Evolutionary conservation across 2,888 invertebrate genomes (phyloP).

Genomic region (Cephus spinipes): DNA sequence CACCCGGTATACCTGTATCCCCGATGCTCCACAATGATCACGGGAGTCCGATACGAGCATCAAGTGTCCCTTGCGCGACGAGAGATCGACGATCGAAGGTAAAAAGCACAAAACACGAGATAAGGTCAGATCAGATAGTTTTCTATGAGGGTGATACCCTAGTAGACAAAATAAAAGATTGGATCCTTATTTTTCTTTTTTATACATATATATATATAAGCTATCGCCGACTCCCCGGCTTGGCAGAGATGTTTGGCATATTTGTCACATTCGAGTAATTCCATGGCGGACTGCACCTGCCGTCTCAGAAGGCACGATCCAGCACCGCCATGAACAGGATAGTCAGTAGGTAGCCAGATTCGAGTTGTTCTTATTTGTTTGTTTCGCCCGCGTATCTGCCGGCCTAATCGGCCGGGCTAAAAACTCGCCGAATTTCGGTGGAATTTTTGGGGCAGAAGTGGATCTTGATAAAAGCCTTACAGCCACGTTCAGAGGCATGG

Average conservation of each 20-base stretch:
- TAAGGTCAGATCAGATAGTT: not conserved
- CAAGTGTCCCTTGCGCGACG: not conserved
- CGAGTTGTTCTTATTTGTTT: slow-evolving; percentile 56
- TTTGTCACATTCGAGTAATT: slow-evolving; percentile 65
- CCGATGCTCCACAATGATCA: not conserved
- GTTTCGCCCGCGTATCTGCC: slow-evolving; percentile 56
- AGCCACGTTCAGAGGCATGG: slow-evolving; percentile 13
- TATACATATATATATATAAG: not conserved
- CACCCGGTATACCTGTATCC: not conserved
- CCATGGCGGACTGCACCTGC: slow-evolving; percentile 56
- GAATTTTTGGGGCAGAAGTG: slow-evolving; percentile 57
- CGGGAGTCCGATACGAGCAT: not conserved
- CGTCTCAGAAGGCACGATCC: slow-evolving; percentile 16
- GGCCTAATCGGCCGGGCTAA: slow-evolving; percentile 55
- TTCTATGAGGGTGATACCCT: not conserved
- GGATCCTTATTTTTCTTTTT: not conserved
- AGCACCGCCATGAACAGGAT: not conserved
- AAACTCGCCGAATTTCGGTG: slow-evolving; percentile 51
- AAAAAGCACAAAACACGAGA: not conserved
- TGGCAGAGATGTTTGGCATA: slow-evolving; percentile 53
- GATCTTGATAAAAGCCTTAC: slow-evolving; percentile 54
- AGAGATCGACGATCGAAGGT: not conserved
- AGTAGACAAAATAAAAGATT: not conserved
- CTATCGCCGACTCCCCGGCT: not conserved
- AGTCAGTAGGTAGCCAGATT: slow-evolving; percentile 38